A percentile compares a stretch with the other conserved stretches of the same genome.
Conservation (phyloP, 2,797 vertebrate genomes). For the Sparus aurata region DNA sequence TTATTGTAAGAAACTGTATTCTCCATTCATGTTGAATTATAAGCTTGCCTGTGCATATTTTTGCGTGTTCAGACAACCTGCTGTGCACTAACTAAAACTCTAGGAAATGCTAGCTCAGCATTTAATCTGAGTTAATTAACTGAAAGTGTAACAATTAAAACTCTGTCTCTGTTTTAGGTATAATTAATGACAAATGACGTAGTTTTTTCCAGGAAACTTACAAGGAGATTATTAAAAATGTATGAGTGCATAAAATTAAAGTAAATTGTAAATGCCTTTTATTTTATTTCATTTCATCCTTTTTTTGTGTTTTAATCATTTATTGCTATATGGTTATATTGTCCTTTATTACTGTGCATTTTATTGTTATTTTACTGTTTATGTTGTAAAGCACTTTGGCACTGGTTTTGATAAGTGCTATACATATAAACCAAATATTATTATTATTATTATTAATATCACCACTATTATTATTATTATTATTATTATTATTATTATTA, state of each 20-base stretch:
- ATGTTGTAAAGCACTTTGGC: too few relatives aligned
- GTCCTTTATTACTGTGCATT: too few relatives aligned
- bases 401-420: too few relatives aligned
- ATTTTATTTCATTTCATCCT: not conserved
- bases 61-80: slow-evolving; percentile 24
- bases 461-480: too few relatives aligned
- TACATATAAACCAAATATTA: too few relatives aligned
- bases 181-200: slow-evolving; percentile 14
- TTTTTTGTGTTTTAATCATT: too few relatives aligned
- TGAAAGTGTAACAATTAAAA: not conserved
- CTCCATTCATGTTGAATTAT: not conserved
- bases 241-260: slow-evolving; percentile 4
- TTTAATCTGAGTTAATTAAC: slow-evolving; percentile 30
- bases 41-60: slow-evolving; percentile 24
- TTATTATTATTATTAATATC: too few relatives aligned
- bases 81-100: slow-evolving; percentile 20
- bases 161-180: slow-evolving; percentile 2
- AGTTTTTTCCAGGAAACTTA: slow-evolving; percentile 17
- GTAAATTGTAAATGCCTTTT: too few relatives aligned
- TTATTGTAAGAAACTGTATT: slow-evolving; percentile 1
- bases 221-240: slow-evolving; percentile 3
- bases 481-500: too few relatives aligned
- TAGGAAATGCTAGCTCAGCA: slow-evolving; percentile 2
- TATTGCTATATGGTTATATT: too few relatives aligned
- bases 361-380: too few relatives aligned